Evolutionary conservation across 2,797 vertebrate species (phyloP), one percentile per base, ranked within the genome.

Genomic region (Micropoecilia bifurca): DNA sequence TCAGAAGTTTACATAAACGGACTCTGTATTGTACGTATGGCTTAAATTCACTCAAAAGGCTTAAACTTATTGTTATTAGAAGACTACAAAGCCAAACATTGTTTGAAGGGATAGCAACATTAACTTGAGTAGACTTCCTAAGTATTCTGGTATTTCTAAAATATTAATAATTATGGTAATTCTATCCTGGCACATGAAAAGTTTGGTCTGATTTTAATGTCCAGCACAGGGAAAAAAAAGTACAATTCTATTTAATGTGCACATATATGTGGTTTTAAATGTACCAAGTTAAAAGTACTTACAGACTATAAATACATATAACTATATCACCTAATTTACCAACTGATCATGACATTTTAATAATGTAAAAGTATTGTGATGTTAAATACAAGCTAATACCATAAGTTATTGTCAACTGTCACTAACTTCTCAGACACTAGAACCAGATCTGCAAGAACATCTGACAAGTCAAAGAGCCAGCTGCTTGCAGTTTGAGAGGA

Each of bases 391-490:
- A 43, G 68, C 39, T 69, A 25, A 69, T 69, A 43, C 66, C 22
- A 43, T 10, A 69, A 28, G 13, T 43, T 28, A 28, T 28, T 14
- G 66, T 83, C 77, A 75, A 72, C 75, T 72, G 63, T 83, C 76
- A 74, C 77, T 68, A 39, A 36, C 53, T 79, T 81, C n/a, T 73
- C 71, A 79, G 59, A 83, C 81, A 73, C 50, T 76, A 12, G 80
- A 59, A 80, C 39, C 83, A 68, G 50, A 86, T 80, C 79, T 76
- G 68, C 72, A 66, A 75, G 39, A 87, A 72, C 53, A 71, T 80
- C 77, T 81, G 78, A 83, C 81, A 80, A 80, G 30, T 66, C 75
- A 80, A 85, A 88, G 16, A 74, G 80, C 69, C 85, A 91, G 88
- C 83, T 92, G 84, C 87, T 83, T 81, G 84, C 66, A 81, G 80